Conservation (phyloP, 2,113 vertebrate genomes). For the Andinoacara biseriatus region DNA sequence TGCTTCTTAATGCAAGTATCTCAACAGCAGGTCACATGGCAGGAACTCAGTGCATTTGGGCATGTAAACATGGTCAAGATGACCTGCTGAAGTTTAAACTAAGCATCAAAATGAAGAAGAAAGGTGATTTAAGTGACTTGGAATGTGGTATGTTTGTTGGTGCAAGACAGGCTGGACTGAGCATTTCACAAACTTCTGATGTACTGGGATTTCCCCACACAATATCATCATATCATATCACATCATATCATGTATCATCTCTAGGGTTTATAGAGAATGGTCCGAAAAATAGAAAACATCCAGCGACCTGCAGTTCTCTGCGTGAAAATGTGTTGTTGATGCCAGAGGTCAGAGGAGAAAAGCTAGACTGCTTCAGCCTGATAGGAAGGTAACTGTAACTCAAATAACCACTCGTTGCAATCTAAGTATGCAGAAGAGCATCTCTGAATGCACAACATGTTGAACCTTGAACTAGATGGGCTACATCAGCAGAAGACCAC, state of each 20-base stretch:
- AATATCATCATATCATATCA: background rate
- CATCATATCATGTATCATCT: background rate
- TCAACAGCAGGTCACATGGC: too few relatives aligned
- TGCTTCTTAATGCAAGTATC: too few relatives aligned
- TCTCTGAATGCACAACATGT: background rate
- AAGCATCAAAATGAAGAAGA: background rate
- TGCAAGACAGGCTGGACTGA: background rate
- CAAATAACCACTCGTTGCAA: background rate
- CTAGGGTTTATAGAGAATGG: background rate
- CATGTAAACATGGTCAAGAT: too few relatives aligned
- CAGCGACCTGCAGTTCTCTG: background rate
- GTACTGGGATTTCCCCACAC: background rate
- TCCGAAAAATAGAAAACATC: too few relatives aligned
- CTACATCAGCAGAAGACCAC: background rate
- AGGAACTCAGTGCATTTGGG: too few relatives aligned
- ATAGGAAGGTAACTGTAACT: background rate
- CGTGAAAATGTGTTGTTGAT: background rate
- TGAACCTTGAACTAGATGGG: background rate
- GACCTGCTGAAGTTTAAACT: background rate
- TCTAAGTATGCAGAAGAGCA: background rate
- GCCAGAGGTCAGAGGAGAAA: background rate
- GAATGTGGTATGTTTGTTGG: background rate
- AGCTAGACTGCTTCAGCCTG: background rate
- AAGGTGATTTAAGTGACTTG: too few relatives aligned
- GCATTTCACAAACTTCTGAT: background rate